A percentile compares a stretch with the other conserved stretches of the same genome.
These are phyloP conservation scores for Eulemur rubriventer DNA, from an alignment of 2,797 vertebrate species.

Conservation along the genomic window DNA sequence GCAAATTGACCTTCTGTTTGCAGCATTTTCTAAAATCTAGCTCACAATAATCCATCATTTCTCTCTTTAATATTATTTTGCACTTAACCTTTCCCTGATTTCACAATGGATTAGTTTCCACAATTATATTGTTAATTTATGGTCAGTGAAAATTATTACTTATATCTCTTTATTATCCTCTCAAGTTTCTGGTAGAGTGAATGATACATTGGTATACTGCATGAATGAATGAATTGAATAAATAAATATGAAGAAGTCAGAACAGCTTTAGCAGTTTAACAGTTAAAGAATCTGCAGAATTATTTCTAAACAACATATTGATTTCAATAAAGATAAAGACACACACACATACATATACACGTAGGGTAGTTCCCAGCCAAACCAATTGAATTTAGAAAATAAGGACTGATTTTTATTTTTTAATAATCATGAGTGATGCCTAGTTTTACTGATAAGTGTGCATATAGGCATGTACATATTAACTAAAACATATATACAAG, in stretches of 20 bases:
- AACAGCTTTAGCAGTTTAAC: not conserved
- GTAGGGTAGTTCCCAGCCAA: not conserved
- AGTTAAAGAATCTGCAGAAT: not conserved
- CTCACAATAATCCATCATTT: not conserved
- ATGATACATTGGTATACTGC: not conserved
- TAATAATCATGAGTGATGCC: not conserved
- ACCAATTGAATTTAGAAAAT: not conserved
- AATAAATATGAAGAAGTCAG: not conserved
- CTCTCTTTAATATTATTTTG: not conserved
- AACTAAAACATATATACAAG: not conserved
- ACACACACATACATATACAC: not conserved
- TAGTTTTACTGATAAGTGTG: not conserved
- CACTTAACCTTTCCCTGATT: not conserved
- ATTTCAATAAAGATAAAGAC: not conserved
- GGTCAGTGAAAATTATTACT: not conserved
- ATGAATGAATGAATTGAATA: not conserved
- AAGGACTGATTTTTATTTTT: not conserved
- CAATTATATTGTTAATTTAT: not conserved
- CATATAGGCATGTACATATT: not conserved
- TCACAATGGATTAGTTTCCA: not conserved
- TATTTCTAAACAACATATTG: not conserved
- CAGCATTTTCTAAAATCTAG: not conserved
- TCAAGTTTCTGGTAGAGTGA: not conserved
- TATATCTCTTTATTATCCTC: not conserved
- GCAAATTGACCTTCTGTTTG: not conserved